Conservation (phyloP, 2,888 invertebrate species). For the Dusona sp. region DNA sequence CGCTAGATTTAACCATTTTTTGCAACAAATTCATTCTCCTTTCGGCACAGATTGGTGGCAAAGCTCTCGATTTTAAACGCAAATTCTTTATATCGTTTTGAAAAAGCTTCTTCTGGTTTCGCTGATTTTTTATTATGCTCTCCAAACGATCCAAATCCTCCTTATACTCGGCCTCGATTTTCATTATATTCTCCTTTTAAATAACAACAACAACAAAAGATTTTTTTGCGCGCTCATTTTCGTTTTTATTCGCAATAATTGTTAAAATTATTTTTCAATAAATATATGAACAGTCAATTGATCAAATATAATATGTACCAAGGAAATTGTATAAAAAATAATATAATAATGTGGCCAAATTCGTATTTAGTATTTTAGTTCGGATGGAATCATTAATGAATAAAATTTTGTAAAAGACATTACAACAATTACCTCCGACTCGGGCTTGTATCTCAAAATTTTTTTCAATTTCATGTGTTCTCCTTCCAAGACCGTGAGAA, state of each 20-base stretch:
- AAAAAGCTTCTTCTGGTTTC: conserved; percentile 78
- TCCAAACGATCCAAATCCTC: conserved; percentile 84
- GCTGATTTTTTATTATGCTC: conserved; percentile 82
- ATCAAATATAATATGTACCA: too few species aligned
- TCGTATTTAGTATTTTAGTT: not conserved
- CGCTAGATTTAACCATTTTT: conserved; percentile 64
- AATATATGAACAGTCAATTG: not conserved
- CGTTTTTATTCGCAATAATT: too few species aligned
- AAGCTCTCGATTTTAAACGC: conserved; percentile 70
- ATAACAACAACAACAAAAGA: too few species aligned
- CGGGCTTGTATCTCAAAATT: conserved; percentile 78
- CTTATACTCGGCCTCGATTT: conserved; percentile 79
- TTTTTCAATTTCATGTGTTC: conserved; percentile 86
- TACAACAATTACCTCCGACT: conserved; percentile 73
- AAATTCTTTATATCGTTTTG: conserved; percentile 76
- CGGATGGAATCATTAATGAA: not conserved
- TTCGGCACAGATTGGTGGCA: conserved; percentile 65
- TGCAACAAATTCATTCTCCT: conserved; percentile 22
- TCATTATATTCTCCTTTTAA: conserved; percentile 75
- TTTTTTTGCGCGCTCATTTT: not conserved
- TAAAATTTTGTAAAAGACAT: not conserved
- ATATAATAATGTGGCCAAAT: not conserved
- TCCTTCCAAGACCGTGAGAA: conserved; percentile 86
- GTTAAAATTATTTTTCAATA: not conserved
- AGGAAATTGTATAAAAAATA: not conserved